Base-by-base conservation (phyloP, 2,113 vertebrate genomes). In the Eublepharis macularius region DNA sequence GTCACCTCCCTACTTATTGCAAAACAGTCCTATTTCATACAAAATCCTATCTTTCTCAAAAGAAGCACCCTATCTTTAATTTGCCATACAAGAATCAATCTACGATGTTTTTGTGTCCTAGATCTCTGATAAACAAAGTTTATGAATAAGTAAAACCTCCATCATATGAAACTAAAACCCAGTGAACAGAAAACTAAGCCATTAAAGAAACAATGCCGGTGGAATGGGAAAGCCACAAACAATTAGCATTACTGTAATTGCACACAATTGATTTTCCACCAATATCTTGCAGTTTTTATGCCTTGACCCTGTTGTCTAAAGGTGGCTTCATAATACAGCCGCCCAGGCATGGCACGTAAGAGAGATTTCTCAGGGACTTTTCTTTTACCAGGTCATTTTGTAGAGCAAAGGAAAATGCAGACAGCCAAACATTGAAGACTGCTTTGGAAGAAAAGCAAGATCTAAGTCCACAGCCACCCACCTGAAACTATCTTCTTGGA, bases 161-260 rank as follows among this genome's bases (percentile, higher is more conserved):
- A 45, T 36, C 57, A 43, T 45, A 45, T n/a, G 57, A 65, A n/a
- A 43, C 43, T 4, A 32, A 34, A 51, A 16, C n/a, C 16, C 19
- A 2, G 29, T 47, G 17, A 65, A 49, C 36, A 47, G 41, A 68
- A 66, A 84, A 77, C 49, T 41, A 76, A 66, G 43, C 45, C n/a
- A 84, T 66, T 66, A 36, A 76, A 57, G 73, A 68, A 29, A 69
- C 26, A 2, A 2, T 54, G 29, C 54, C 77, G 19, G 10, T 26
- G 69, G 65, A 84, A 41, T 29, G 65, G 49, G 29, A 41, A 65
- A 24, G 47, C 36, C n/a, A 36, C 34, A 41, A 51, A 47, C 14
- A n/a, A 84, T 84, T 77, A 77, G 63, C 83, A 84, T 77, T 24
- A 68, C 77, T 77, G 41, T 77, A 77, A 84, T 77, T 76, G 54